Conservation (phyloP, 23 tunicate genomes). For the Styela clava region DNA sequence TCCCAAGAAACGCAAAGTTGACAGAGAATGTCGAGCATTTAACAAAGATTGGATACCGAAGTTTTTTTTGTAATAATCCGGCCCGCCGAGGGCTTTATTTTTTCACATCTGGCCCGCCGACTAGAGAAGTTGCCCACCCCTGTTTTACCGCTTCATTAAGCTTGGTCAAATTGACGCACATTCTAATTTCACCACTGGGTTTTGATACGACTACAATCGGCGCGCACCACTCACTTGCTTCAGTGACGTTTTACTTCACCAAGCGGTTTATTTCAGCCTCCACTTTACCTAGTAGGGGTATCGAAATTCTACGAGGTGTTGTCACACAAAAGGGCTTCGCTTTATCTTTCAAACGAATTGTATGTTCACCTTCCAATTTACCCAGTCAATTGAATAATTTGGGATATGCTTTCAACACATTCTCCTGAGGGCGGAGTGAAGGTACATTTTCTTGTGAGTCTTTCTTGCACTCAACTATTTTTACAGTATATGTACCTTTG, state of each 20-base stretch:
- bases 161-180: constrained; percentile 42
- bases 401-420: neutral
- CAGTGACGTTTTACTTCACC: constrained; percentile 33
- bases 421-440: neutral
- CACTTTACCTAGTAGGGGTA: constrained; percentile 27
- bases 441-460: neutral
- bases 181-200: constrained; percentile 29
- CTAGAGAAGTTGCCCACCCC: no score
- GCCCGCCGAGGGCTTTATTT: no score
- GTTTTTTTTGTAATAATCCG: no score
- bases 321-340: constrained; percentile 40
- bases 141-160: constrained; percentile 34
- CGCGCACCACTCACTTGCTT: no score
- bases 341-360: constrained; percentile 7
- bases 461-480: neutral
- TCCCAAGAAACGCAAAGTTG: no score
- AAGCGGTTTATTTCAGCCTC: constrained; percentile 12
- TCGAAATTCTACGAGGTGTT: constrained; percentile 26
- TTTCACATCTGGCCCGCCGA: no score
- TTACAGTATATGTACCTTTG: neutral
- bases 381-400: neutral
- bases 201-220: constrained; percentile 54
- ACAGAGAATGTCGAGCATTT: no score
- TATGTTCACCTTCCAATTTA: neutral
- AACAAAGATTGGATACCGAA: no score